Conservation (phyloP, 2,797 vertebrate species). For the Anguilla anguilla region DNA sequence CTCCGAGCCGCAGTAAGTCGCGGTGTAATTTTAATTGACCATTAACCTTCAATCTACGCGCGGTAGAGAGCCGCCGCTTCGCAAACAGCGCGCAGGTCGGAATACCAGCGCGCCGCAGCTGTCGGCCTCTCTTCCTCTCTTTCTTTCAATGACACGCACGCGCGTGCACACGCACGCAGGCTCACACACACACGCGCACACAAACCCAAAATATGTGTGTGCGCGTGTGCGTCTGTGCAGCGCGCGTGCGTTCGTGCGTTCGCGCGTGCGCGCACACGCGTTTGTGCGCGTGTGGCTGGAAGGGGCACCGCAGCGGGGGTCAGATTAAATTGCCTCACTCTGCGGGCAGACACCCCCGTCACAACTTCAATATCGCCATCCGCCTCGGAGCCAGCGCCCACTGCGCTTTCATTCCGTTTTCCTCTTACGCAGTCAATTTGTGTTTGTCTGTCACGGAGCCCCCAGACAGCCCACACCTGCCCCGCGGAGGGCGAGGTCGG, state of each 20-base stretch:
- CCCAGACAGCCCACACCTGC: not conserved
- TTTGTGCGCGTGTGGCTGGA: conserved; percentile 5
- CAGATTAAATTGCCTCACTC: conserved; percentile 32
- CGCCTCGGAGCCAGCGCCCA: conserved; percentile 20
- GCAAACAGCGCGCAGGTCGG: not conserved
- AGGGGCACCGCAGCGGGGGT: conserved; percentile 16
- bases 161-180: not conserved
- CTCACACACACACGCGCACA: not conserved
- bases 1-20: not conserved
- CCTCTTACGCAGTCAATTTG: conserved; percentile 18
- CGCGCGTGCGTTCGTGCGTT: not conserved
- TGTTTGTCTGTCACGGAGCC: not conserved
- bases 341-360: conserved; percentile 21
- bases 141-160: not conserved
- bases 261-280: not conserved
- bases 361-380: conserved; percentile 24
- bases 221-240: not conserved
- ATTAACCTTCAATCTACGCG: not conserved
- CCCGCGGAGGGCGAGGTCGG: not conserved
- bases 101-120: not conserved
- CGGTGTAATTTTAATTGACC: conserved; percentile 3
- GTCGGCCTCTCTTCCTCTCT: not conserved
- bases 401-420: conserved; percentile 12
- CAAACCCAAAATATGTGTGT: not conserved
- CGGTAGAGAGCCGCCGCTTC: not conserved